phyloP scores from a whole-genome alignment of 2,113 vertebrate genomes.

The Hiodon alosoides region DNA sequence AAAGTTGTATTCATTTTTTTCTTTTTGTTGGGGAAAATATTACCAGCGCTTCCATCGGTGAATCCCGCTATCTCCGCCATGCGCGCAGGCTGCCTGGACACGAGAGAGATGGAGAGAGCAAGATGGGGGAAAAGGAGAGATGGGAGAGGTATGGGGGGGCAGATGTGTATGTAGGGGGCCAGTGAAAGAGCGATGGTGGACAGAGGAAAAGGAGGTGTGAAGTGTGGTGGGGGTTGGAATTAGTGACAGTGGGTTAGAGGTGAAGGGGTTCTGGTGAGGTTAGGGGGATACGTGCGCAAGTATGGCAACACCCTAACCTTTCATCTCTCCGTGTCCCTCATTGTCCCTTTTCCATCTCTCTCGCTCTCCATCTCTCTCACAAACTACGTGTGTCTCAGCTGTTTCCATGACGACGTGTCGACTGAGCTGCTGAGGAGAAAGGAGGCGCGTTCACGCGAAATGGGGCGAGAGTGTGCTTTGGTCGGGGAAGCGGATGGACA shows the following conservation, averaged over 20 bases:
- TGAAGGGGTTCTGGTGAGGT: conserved; percentile 40
- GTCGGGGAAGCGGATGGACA: conserved; percentile 23
- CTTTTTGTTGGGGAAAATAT: conserved; percentile 51
- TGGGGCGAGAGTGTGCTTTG: conserved; percentile 48
- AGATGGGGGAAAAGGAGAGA: conserved; percentile 19
- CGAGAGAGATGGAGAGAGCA: conserved; percentile 29
- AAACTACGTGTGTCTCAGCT: conserved; percentile 61
- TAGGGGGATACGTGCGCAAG: conserved; percentile 44
- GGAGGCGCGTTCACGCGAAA: conserved; percentile 47
- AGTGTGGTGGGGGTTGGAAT: conserved; percentile 49
- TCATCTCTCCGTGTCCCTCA: conserved; percentile 42
- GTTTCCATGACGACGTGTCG: conserved; percentile 64
- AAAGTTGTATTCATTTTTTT: conserved; percentile 55
- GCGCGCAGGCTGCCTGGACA: conserved; percentile 69
- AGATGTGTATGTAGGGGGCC: conserved; percentile 56
- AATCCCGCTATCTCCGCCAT: conserved; percentile 79
- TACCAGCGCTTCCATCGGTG: conserved; percentile 85
- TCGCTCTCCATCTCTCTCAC: conserved; percentile 58
- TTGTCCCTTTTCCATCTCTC: conserved; percentile 37
- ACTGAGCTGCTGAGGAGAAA: conserved; percentile 55
- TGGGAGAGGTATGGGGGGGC: conserved; percentile 52
- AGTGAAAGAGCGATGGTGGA: conserved; percentile 32
- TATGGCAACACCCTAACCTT: conserved; percentile 66
- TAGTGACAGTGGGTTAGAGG: conserved; percentile 58
- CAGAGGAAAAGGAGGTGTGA: conserved; percentile 24